Evolutionary conservation across 2,888 invertebrate genomes (phyloP).

Genomic region (Schizaphis graminum): DNA sequence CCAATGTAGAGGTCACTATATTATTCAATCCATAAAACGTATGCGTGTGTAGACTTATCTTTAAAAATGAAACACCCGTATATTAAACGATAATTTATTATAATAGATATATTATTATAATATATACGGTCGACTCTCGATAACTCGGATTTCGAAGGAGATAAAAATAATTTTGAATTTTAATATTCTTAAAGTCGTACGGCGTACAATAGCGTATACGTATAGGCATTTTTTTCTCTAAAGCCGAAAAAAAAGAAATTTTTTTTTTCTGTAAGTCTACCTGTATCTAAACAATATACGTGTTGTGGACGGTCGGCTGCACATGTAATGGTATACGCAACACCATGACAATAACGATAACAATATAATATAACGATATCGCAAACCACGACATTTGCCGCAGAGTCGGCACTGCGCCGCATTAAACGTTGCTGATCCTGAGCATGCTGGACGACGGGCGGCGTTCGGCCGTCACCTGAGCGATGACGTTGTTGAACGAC

Average conservation of each 20-base stretch:
- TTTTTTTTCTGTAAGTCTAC: not conserved
- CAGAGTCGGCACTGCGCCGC: not conserved
- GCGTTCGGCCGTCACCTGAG: slow-evolving; percentile 69
- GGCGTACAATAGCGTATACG: not conserved
- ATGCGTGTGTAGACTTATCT: not conserved
- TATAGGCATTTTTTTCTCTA: not conserved
- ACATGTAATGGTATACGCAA: not conserved
- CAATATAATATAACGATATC: not conserved
- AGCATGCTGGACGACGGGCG: slow-evolving; percentile 69
- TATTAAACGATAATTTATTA: not conserved
- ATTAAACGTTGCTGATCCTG: slow-evolving; percentile 69
- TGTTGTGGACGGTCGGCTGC: not conserved
- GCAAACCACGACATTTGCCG: not conserved
- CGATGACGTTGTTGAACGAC: slow-evolving; percentile 69
- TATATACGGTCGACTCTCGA: not conserved
- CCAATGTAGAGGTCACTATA: not conserved
- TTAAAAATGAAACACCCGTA: not conserved
- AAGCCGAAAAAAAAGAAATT: not conserved
- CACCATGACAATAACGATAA: no score
- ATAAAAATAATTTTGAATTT: not conserved
- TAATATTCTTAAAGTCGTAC: not conserved
- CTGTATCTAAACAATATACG: not conserved
- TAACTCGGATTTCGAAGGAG: not conserved
- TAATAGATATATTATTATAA: not conserved
- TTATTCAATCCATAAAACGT: not conserved